Evolutionary conservation across 2,888 invertebrate genomes (phyloP).

Genomic region (Leptinotarsa haldemani): DNA sequence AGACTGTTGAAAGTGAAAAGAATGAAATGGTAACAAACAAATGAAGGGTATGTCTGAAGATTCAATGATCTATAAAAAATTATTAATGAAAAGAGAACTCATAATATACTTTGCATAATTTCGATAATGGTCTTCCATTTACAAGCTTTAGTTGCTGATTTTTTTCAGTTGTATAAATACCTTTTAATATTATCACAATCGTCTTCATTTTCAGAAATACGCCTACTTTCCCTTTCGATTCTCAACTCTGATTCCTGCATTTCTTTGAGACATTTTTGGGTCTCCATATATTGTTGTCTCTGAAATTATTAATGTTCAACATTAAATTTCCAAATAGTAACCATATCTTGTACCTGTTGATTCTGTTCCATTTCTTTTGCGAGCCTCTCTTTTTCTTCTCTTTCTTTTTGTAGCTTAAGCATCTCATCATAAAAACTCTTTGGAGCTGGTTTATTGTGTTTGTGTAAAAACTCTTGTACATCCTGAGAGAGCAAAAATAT

Average conservation of each 20-base stretch:
- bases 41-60: too few species aligned
- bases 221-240: conserved; percentile 63
- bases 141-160: too few species aligned
- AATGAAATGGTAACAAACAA: too few species aligned
- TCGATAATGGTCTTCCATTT: too few species aligned
- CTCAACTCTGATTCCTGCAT: conserved; percentile 78
- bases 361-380: conserved; percentile 75
- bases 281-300: conserved; percentile 65
- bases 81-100: too few species aligned
- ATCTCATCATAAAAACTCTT: conserved; percentile 94
- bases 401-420: conserved; percentile 78
- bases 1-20: too few species aligned
- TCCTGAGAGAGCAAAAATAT: conserved; percentile 85
- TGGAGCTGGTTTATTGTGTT: conserved; percentile 82
- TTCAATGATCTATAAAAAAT: too few species aligned
- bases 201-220: conserved; percentile 50
- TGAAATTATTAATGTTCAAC: conserved; percentile 56
- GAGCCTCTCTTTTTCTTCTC: conserved; percentile 73
- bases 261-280: conserved; percentile 66
- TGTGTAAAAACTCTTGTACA: conserved; percentile 82
- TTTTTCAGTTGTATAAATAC: conserved; percentile 16
- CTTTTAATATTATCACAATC: conserved; percentile 43
- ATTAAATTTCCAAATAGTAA: conserved; percentile 4
- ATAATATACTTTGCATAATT: too few species aligned
- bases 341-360: conserved; percentile 68